phyloP scores from a whole-genome alignment of 1,140 invertebrate genomes.

The Physella acuta region DNA sequence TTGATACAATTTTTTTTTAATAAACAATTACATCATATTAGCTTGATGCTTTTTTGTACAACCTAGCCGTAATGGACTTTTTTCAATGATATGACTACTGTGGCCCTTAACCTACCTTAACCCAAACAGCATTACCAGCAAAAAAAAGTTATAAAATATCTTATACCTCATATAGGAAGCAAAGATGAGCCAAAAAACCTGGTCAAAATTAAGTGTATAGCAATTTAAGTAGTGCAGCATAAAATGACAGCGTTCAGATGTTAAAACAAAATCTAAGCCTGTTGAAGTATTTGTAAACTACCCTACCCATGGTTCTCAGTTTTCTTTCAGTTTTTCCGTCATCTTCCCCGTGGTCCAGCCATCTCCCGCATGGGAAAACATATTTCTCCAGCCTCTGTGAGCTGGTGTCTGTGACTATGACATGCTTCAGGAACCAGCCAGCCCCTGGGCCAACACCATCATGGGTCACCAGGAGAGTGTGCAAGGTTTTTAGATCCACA shows the following conservation, averaged over 20 bases:
- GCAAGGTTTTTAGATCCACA: conserved; percentile 40
- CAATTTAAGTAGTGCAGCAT: background rate
- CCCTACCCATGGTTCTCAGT: conserved; percentile 36
- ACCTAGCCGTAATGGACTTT: too few relatives aligned
- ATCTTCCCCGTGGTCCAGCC: conserved; percentile 47
- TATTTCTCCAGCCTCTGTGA: conserved; percentile 20
- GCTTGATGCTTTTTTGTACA: too few relatives aligned
- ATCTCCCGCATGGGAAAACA: conserved; percentile 44
- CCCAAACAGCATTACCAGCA: too few relatives aligned
- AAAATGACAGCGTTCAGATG: background rate
- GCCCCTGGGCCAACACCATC: conserved; percentile 46
- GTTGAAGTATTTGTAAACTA: background rate
- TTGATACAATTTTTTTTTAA: too few relatives aligned
- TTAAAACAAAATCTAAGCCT: background rate
- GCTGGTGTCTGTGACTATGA: conserved; percentile 37
- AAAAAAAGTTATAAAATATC: too few relatives aligned
- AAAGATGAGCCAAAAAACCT: too few relatives aligned
- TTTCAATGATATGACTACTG: too few relatives aligned
- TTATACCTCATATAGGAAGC: too few relatives aligned
- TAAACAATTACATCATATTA: too few relatives aligned
- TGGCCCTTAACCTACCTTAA: too few relatives aligned
- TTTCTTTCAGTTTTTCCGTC: conserved; percentile 43
- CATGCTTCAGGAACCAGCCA: conserved; percentile 48
- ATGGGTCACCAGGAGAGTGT: conserved; percentile 44
- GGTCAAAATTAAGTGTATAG: too few relatives aligned